These are phyloP conservation scores for rat (Rattus norvegicus) DNA, from an alignment of 2,113 vertebrate genomes.

Conservation along the genomic window GRCr8 NC_086019.1:243969501-243970000, in stretches of 20 bases:
- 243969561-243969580: not conserved
- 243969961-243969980: not conserved
- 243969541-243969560: not conserved
- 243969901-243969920: not conserved
- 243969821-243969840: too few species aligned
- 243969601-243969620: not conserved
- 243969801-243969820: too few species aligned
- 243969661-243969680: not conserved
- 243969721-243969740: not conserved
- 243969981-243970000: not conserved
- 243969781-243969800: too few species aligned
- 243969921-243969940: not conserved
- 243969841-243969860: too few species aligned
- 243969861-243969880: not conserved
- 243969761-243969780: too few species aligned
- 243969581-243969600: not conserved
- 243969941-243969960: not conserved
- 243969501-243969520: not conserved
- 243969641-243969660: not conserved
- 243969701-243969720: not conserved
- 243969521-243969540: not conserved
- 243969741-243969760: not conserved
- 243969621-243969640: not conserved
- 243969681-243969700: not conserved
- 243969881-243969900: not conserved